Evolutionary conservation across 2,113 vertebrate species (phyloP), one percentile per base, ranked within the genome.

Genomic region (Oxyura jamaicensis): DNA sequence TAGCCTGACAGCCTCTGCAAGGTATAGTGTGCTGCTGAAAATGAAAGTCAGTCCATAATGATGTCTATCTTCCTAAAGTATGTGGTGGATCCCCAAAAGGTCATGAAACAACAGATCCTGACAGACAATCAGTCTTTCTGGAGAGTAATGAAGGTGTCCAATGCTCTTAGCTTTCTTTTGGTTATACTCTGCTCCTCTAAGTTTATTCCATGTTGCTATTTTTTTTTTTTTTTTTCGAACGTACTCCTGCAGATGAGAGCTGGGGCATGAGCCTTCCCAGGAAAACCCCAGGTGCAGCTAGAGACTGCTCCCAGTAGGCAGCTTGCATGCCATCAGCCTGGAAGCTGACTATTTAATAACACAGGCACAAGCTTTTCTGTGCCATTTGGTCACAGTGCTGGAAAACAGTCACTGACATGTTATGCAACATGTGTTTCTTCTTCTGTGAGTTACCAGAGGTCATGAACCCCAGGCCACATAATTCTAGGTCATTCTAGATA

Each of bases 161-260:
- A 17, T 3, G 3, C 9, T 66, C 14, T 73, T 42, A 14, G 6
- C 22, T 83, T 11, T 28, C n/a, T 60, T 52, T 12, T 72, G 26
- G 10, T 52, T 55, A 15, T 17, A 53, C 22, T 26, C 18, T 56
- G 39, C 28, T 76, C 31, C 44, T 86, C 29, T 23, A 56, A 41
- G 23, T 23, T 52, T 52, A 52, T n/a, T 88, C 28, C 8, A 60
- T 23, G 3, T 7, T 52, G 23, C 3, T 73, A 50, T 65, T 25
- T 68, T 23, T 41, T 41, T 8, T 41, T 41, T 13, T 41, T 13
- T 13, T n/a, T 88, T 83, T 85, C 31, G 42, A 33, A 26, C 9
- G 5, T 1, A 5, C 7, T 81, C 13, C 50, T 13, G 41, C 62
- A 0, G 0, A 26, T 87, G 68, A 39, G 48, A 19, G 6, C 10